phyloP scores from a whole-genome alignment of 2,797 vertebrate genomes.

The Micromesistius poutassou region DNA sequence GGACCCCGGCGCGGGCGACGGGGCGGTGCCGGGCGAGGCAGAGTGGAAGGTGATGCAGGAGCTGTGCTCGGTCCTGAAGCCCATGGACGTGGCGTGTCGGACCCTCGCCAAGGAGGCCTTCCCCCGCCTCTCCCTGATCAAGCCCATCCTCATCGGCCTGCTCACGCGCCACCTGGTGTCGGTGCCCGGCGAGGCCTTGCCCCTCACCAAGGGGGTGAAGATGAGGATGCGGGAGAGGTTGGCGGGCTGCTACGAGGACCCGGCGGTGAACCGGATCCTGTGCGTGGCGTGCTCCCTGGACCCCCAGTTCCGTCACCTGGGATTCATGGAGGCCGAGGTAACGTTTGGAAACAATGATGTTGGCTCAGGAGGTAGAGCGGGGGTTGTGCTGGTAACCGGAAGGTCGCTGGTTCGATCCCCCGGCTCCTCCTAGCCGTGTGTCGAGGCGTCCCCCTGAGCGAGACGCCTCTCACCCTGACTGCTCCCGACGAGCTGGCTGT shows the following conservation, averaged over 20 bases:
- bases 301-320: slow-evolving; percentile 74
- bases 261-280: slow-evolving; percentile 63
- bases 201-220: slow-evolving; percentile 63
- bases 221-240: slow-evolving; percentile 64
- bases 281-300: slow-evolving; percentile 75
- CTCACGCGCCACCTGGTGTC: slow-evolving; percentile 70
- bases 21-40: background rate
- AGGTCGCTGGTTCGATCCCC: too few species aligned
- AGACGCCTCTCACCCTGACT: too few species aligned
- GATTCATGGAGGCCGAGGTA: slow-evolving; percentile 72
- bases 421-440: too few species aligned
- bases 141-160: slow-evolving; percentile 74
- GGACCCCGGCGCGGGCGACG: slow-evolving; percentile 4
- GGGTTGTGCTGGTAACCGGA: too few species aligned
- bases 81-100: slow-evolving; percentile 73
- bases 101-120: slow-evolving; percentile 73
- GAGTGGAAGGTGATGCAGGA: slow-evolving; percentile 74
- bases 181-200: slow-evolving; percentile 55
- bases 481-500: too few species aligned
- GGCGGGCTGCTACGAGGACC: slow-evolving; percentile 58
- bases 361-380: too few species aligned
- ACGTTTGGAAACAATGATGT: slow-evolving; percentile 15
- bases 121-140: slow-evolving; percentile 71
- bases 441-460: too few species aligned
- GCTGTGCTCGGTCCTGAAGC: slow-evolving; percentile 68